A percentile compares a stretch with the other conserved stretches of the same genome.
phyloP scores from a whole-genome alignment of 1,140 invertebrate genomes.

The Listronotus bonariensis region DNA sequence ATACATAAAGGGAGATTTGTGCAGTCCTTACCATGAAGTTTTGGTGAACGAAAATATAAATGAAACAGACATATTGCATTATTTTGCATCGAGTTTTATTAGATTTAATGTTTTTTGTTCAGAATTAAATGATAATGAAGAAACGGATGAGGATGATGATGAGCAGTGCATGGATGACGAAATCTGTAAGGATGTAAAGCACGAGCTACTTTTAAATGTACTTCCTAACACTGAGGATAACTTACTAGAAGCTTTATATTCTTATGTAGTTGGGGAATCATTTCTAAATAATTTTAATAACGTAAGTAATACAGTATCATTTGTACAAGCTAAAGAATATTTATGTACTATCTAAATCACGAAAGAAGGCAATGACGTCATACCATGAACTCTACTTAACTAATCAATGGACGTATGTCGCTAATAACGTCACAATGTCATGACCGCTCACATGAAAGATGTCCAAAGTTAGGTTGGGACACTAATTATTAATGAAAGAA shows the following conservation, averaged over 20 bases:
- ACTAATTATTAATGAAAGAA: too few relatives aligned
- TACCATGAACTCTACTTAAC: too few relatives aligned
- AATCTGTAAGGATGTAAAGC: background rate
- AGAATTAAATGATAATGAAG: constrained; percentile 20
- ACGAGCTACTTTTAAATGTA: background rate
- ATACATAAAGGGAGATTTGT: constrained; percentile 45
- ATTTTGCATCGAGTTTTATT: constrained; percentile 46
- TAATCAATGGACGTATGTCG: too few relatives aligned
- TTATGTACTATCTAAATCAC: too few relatives aligned
- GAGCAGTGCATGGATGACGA: constrained; percentile 19
- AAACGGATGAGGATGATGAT: constrained; percentile 3
- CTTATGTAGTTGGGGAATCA: constrained; percentile 5
- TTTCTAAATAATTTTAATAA: constrained; percentile 29
- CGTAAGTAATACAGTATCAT: constrained; percentile 2
- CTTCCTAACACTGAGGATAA: background rate
- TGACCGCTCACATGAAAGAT: too few relatives aligned
- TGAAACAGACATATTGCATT: constrained; percentile 39
- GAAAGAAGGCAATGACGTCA: too few relatives aligned
- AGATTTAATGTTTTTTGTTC: constrained; percentile 35
- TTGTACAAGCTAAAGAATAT: background rate
- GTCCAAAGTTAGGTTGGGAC: too few relatives aligned
- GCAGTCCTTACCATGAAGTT: constrained; percentile 30
- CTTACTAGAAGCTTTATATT: constrained; percentile 18
- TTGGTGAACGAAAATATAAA: constrained; percentile 14
- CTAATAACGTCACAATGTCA: too few relatives aligned